phyloP scores from a whole-genome alignment of 2,797 vertebrate genomes.

The Eutrigla gurnardus region DNA sequence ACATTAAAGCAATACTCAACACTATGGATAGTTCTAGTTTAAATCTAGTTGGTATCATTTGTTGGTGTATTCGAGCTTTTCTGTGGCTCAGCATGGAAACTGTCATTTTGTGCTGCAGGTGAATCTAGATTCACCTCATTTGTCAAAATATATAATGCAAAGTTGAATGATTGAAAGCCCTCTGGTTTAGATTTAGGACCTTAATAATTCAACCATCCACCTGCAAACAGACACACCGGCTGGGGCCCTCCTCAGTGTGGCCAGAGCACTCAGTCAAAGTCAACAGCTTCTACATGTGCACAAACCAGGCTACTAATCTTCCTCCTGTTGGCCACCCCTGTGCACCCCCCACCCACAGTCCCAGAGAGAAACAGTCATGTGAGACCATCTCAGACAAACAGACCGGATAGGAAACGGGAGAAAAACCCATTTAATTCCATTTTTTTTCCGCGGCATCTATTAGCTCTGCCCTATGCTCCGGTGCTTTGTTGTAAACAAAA shows the following conservation, averaged over 20 bases:
- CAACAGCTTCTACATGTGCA: constrained; percentile 12
- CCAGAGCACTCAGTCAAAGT: constrained; percentile 7
- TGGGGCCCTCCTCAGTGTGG: background rate
- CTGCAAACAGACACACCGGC: background rate
- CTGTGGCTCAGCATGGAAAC: background rate
- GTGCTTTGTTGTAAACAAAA: constrained; percentile 63
- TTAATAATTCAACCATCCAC: background rate
- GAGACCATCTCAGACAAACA: constrained; percentile 22
- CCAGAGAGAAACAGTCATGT: constrained; percentile 24
- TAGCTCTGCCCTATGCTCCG: constrained; percentile 60
- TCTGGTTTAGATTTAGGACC: background rate
- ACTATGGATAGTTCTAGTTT: background rate
- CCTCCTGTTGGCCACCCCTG: constrained; percentile 2
- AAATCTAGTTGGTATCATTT: background rate
- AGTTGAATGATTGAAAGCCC: background rate
- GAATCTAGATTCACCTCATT: background rate
- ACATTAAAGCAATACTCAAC: background rate
- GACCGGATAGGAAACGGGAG: constrained; percentile 32
- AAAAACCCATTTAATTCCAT: constrained; percentile 54
- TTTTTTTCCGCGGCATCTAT: constrained; percentile 53
- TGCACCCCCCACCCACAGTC: background rate
- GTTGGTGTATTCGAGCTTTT: background rate
- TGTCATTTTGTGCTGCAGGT: background rate
- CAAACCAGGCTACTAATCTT: constrained; percentile 18
- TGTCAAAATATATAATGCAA: background rate